Base-by-base conservation (phyloP, 2,888 invertebrate species). In the Euspilapteryx auroguttella region DNA sequence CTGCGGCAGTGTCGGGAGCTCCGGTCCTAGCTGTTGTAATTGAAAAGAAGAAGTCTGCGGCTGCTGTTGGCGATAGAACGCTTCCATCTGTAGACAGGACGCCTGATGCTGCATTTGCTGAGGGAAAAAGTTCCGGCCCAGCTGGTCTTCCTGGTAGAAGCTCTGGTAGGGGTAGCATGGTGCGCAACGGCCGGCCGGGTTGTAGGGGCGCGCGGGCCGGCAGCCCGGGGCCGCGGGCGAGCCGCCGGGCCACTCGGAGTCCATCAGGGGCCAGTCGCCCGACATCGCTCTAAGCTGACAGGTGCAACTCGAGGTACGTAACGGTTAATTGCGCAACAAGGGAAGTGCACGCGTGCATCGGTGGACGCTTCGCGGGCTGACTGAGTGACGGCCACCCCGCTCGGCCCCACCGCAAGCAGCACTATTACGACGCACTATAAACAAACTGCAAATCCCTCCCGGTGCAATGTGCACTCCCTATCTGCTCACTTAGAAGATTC, bases 401-500 rank as follows among this genome's bases (percentile, higher is more conserved):
- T 40, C 50, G 44, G 47, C 21, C 39, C 46, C 44, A 49, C 38
- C 46, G 37, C 46, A 55, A 47, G 46, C 25, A 25, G n/a, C n/a
- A n/a, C n/a, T 17, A 17, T 25, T 51, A 50, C 55, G 52, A 55
- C 52, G 53, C 54, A 55, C 24, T 29, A 30, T 57, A 55, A 64
- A 63, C 62, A 61, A 59, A 58, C 54, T 61, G 62, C 66, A 55
- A 64, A 59, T 59, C 56, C 59, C 61, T 62, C 45, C 24, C 25
- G 14, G 17, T 26, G n/a, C 26, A 12, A 11, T 8, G 9, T 26
- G 26, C 26, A 26, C 20, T 26, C 17, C 15, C 15, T 11, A 26
- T 14, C 20, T 17, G 26, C 26, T n/a, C 13, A 15, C 12, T 20
- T 20, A 17, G 10, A 15, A n/a, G 6, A 1, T 12, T 12, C 24